phyloP scores from a whole-genome alignment of 2,888 invertebrate species.

The Colostygia pectinataria region DNA sequence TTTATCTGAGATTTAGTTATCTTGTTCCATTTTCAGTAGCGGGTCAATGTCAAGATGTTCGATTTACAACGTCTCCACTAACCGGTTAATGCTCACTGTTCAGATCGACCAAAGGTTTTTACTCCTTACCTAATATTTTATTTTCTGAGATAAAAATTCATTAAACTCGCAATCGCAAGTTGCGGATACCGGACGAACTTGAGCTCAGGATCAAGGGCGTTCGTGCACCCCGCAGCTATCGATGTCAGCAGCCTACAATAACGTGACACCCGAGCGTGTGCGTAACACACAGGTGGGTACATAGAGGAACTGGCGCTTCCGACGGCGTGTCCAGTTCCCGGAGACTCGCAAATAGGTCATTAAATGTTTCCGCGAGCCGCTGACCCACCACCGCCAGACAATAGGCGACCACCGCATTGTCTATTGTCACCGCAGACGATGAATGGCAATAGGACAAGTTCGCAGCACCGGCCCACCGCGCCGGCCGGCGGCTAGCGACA shows the following conservation, averaged over 20 bases:
- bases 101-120: too few relatives aligned
- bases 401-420: constrained; percentile 66
- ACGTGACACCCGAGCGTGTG: constrained; percentile 30
- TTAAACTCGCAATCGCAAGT: constrained; percentile 20
- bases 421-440: constrained; percentile 68
- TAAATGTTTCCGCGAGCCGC: constrained; percentile 60
- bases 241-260: constrained; percentile 18
- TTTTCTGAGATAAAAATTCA: constrained; percentile 4
- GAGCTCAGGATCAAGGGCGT: constrained; percentile 33
- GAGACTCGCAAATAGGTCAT: constrained; percentile 55
- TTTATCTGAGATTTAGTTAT: constrained; percentile 35
- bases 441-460: constrained; percentile 78
- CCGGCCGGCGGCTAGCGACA: constrained; percentile 33
- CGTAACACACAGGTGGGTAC: constrained; percentile 41
- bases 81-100: too few relatives aligned
- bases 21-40: constrained; percentile 43
- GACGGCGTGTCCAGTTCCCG: constrained; percentile 48
- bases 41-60: constrained; percentile 51
- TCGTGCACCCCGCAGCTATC: constrained; percentile 20
- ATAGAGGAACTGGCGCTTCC: constrained; percentile 44
- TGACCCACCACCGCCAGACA: constrained; percentile 56
- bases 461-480: constrained; percentile 47
- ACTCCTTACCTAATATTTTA: too few relatives aligned
- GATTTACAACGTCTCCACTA: constrained; percentile 29
- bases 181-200: constrained; percentile 27